Percentiles rank a stretch among this genome's conserved stretches.
Conservation (phyloP, 2,888 invertebrate species). For the Tuberolachnus salignus region DNA sequence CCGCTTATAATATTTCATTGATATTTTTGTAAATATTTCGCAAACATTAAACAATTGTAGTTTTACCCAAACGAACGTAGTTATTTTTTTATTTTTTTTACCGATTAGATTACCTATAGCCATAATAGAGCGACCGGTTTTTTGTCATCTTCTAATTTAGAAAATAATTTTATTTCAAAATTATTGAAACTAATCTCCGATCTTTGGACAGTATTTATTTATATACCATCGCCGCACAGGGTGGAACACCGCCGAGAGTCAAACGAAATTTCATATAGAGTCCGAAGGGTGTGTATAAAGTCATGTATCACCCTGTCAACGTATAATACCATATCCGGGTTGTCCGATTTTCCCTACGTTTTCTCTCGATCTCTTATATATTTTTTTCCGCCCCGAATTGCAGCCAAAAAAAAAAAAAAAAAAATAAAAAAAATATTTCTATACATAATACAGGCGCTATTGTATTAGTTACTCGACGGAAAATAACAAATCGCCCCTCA, state of each 20-base stretch:
- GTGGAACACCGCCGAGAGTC: conserved; percentile 16
- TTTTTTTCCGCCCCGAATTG: neutral
- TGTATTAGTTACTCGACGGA: conserved; percentile 47
- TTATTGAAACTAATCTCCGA: too few relatives aligned
- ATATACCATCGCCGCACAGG: neutral
- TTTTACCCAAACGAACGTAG: too few relatives aligned
- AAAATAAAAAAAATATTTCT: conserved; percentile 20
- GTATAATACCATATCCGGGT: conserved; percentile 53
- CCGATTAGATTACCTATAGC: too few relatives aligned
- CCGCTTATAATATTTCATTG: too few relatives aligned
- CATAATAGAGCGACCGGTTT: too few relatives aligned
- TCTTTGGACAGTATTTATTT: too few relatives aligned
- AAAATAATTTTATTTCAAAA: too few relatives aligned
- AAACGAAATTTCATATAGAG: conserved; percentile 6
- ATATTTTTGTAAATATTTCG: too few relatives aligned
- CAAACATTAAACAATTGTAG: too few relatives aligned
- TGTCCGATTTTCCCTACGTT: conserved; percentile 43
- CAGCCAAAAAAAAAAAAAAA: conserved; percentile 44
- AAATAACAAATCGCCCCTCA: conserved; percentile 55
- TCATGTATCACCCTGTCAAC: conserved; percentile 52
- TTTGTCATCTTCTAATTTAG: too few relatives aligned
- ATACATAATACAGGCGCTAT: conserved; percentile 43
- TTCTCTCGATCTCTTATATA: neutral
- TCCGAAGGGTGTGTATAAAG: conserved; percentile 46
- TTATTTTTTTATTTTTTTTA: too few relatives aligned